Conservation (phyloP, 2,113 vertebrate species). For the Dromiciops gliroides region DNA sequence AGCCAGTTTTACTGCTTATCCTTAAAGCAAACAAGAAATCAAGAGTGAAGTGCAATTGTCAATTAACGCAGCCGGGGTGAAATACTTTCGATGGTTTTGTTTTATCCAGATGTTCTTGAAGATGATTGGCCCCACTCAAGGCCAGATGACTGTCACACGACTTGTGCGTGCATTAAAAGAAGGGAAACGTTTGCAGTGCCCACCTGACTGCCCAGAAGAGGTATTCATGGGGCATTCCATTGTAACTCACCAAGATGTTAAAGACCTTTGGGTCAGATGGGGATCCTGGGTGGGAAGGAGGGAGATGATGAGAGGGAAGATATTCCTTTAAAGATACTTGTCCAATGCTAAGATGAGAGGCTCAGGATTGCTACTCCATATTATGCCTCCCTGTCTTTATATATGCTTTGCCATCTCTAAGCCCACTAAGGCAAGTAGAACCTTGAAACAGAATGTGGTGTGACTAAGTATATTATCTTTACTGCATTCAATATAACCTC, state of each 20-base stretch:
- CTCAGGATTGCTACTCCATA: not conserved
- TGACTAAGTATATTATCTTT: not conserved
- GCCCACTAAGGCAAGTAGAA: not conserved
- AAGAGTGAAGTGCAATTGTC: not conserved
- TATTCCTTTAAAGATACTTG: not conserved
- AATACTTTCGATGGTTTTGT: conserved; percentile 43
- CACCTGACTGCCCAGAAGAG: conserved; percentile 87
- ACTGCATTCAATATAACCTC: not conserved
- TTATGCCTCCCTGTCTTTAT: not conserved
- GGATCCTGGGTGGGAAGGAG: not conserved
- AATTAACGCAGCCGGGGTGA: not conserved
- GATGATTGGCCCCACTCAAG: conserved; percentile 93
- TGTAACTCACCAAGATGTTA: not conserved
- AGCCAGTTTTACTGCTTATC: not conserved
- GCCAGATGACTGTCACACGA: conserved; percentile 95
- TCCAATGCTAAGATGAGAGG: not conserved
- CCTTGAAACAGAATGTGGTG: not conserved
- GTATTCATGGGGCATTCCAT: conserved; percentile 79
- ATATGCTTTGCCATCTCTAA: not conserved
- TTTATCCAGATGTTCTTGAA: conserved; percentile 90
- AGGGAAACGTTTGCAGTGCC: conserved; percentile 89
- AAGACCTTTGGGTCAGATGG: not conserved
- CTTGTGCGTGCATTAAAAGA: conserved; percentile 90
- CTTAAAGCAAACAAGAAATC: not conserved
- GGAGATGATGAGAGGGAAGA: not conserved